These are phyloP conservation scores for Torymus aiolomorphi DNA, from an alignment of 2,888 invertebrate genomes.

Conservation along the genomic window DNA sequence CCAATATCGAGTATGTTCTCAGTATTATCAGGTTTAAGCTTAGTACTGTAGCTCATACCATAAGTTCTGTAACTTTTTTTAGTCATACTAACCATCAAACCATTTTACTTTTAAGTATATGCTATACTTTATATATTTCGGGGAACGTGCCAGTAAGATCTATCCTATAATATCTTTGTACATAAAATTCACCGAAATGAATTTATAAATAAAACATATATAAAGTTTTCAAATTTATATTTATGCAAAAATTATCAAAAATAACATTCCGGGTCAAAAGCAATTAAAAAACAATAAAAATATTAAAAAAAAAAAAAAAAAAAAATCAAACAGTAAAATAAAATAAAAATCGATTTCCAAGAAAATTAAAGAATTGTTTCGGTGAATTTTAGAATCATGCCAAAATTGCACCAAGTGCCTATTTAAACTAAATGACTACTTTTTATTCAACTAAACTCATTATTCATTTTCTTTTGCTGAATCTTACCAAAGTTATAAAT, in stretches of 20 bases:
- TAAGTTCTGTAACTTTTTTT: too few relatives aligned
- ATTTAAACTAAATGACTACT: constrained; percentile 2
- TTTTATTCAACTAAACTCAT: not conserved
- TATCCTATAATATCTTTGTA: constrained; percentile 10
- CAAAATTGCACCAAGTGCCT: constrained; percentile 56
- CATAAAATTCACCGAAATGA: constrained; percentile 46
- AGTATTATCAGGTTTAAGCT: constrained; percentile 57
- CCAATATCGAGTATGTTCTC: constrained; percentile 30
- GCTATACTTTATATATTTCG: constrained; percentile 26
- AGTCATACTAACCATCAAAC: too few relatives aligned
- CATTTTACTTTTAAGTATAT: constrained; percentile 43
- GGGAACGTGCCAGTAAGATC: constrained; percentile 53
- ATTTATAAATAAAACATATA: too few relatives aligned
- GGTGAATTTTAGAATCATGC: constrained; percentile 46
- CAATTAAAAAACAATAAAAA: not conserved
- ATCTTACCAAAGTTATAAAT: constrained; percentile 40
- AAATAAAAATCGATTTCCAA: too few relatives aligned
- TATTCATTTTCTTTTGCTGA: not conserved
- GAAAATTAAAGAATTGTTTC: constrained; percentile 13
- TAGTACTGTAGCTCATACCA: constrained; percentile 5
- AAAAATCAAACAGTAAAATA: not conserved
- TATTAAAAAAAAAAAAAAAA: constrained; percentile 6
- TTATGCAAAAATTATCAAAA: too few relatives aligned
- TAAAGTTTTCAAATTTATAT: too few relatives aligned
- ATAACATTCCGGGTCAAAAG: too few relatives aligned